phyloP scores from a whole-genome alignment of 92 coral and sea anemone species.

The Hydrozoanthus gracilis region DNA sequence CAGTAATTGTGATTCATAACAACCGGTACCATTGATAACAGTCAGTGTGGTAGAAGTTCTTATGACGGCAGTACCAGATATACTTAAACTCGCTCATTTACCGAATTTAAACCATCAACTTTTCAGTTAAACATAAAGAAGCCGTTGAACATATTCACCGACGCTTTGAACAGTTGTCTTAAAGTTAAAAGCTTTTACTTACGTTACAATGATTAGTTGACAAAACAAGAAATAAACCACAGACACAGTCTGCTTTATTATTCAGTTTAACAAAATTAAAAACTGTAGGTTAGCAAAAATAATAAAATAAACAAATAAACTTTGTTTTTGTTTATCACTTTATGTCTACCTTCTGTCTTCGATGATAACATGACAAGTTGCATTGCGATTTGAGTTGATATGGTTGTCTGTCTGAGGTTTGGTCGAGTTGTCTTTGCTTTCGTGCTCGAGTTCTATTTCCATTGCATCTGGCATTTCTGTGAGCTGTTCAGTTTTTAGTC shows the following conservation, averaged over 20 bases:
- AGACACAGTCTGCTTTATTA: no score
- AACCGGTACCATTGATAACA: no score
- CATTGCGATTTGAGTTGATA: slow-evolving; percentile 10
- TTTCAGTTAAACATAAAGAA: no score
- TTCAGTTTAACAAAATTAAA: no score
- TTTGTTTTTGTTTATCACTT: neutral
- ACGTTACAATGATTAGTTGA: neutral
- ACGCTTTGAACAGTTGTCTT: neutral
- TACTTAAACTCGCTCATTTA: no score
- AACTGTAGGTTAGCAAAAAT: neutral
- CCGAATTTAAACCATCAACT: no score
- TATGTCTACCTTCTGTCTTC: slow-evolving; percentile 44
- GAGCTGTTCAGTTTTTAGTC: neutral
- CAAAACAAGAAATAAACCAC: no score
- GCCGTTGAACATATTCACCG: neutral
- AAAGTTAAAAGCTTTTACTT: no score
- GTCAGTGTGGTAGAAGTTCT: no score
- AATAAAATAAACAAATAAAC: neutral
- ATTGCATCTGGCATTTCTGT: neutral
- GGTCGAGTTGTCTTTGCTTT: neutral
- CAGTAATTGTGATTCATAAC: no score
- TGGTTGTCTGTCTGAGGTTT: slow-evolving; percentile 14
- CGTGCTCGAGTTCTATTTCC: neutral
- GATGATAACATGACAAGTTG: slow-evolving; percentile 35
- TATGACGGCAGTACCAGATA: no score